Conservation (phyloP, 2,797 vertebrate species). For the Parambassis ranga region DNA sequence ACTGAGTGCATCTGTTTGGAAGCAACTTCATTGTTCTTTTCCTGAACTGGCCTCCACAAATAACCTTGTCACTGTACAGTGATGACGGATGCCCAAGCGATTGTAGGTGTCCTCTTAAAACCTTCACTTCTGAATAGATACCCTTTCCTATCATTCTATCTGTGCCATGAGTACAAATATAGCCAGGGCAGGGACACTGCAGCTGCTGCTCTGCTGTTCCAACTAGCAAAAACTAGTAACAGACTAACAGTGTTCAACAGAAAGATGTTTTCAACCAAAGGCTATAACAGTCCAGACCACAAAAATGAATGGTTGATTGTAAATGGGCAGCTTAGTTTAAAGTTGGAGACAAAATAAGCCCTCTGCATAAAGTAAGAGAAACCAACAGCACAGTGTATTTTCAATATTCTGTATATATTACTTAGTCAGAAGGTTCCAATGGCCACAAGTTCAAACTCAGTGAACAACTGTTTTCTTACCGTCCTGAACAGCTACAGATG, state of each 20-base stretch:
- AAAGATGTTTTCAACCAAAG: conserved; percentile 15
- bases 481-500: conserved; percentile 86
- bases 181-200: conserved; percentile 45
- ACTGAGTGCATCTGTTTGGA: conserved; percentile 26
- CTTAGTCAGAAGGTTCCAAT: neutral
- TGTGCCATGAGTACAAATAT: conserved; percentile 71
- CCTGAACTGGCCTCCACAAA: conserved; percentile 42
- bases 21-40: conserved; percentile 34
- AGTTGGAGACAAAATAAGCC: too few species aligned
- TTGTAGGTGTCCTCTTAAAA: conserved; percentile 68
- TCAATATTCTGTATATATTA: neutral
- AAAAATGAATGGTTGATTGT: neutral
- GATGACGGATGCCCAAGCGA: conserved; percentile 60
- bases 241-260: conserved; percentile 15
- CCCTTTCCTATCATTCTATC: conserved; percentile 61
- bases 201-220: conserved; percentile 39
- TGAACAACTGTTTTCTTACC: conserved; percentile 79
- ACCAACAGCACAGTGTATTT: neutral
- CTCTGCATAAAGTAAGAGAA: too few species aligned
- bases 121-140: conserved; percentile 60
- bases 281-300: neutral
- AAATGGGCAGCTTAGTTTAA: too few species aligned
- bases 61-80: conserved; percentile 61
- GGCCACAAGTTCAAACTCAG: neutral
- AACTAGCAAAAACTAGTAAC: conserved; percentile 16